Base-by-base conservation (phyloP, 2,888 invertebrate species). In the Xanthostigma xanthostigma region DNA sequence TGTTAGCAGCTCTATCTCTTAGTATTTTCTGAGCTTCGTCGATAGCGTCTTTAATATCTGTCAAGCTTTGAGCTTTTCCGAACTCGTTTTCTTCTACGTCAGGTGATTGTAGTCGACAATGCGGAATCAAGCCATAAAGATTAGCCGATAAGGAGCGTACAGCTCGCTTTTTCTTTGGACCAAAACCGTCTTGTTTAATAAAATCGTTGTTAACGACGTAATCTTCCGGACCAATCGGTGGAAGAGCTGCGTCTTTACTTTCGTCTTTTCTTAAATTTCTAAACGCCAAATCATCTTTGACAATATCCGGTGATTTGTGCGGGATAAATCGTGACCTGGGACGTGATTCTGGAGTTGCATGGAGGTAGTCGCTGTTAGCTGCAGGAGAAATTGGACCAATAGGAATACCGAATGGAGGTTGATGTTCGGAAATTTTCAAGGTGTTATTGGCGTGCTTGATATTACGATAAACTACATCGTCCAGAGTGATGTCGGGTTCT, bases 371-470 rank as follows among this genome's bases (percentile, higher is more conserved):
- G 56, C 81, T 86, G 51, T 81, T 80, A 0, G 89, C 77, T 6
- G 88, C 84, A 2, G 83, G 79, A 0, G 84, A 76, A 17, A 90
- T 81, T 10, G 90, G 90, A 2, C 88, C 87, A 37, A 91, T 64
- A 0, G 92, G 92, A 60, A 93, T 92, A 14, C 92, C 92, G 63
- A 93, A 93, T 1, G 86, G 90, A 37, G 88, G 90, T 61, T 92
- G 92, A 12, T 84, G 86, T 46, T 91, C 90, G 3, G 78, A 61
- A 8, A 83, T 76, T 63, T 80, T 83, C 40, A 79, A 66, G 43
- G 75, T 75, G 60, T 79, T 81, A 57, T 89, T 90, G 9, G 83
- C 81, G 62, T 84, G 79, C 59, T 82, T 82, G 51, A 88, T 78
- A 60, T 79, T 88, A 56, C 91, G 76, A 62, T 81, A 89, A 36